These are phyloP conservation scores for Tenebrio molitor DNA, from an alignment of 1,140 invertebrate species.

Conservation along the genomic window DNA sequence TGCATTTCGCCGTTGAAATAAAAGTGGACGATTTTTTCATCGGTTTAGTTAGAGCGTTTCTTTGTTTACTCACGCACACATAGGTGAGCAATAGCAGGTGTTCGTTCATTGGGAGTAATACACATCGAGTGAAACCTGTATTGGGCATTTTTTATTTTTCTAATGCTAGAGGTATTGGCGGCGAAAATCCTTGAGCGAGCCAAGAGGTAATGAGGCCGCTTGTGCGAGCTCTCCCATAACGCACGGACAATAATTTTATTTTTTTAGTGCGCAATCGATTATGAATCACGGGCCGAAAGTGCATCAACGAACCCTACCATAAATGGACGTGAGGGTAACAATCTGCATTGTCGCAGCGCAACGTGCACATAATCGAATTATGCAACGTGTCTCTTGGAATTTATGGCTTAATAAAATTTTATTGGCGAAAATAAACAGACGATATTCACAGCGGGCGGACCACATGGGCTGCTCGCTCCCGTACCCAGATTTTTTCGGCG, in stretches of 20 bases:
- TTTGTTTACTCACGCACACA: constrained; percentile 12
- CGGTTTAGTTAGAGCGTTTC: neutral
- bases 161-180: constrained; percentile 30
- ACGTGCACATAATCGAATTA: constrained; percentile 37
- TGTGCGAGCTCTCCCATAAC: neutral
- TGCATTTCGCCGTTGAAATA: no score
- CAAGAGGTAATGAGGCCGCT: neutral
- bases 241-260: constrained; percentile 19
- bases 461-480: no score
- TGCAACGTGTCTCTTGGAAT: constrained; percentile 13
- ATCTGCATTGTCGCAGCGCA: neutral
- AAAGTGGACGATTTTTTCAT: neutral
- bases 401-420: constrained; percentile 34
- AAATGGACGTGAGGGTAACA: constrained; percentile 20
- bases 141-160: constrained; percentile 29
- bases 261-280: constrained; percentile 24
- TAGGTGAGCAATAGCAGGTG: constrained; percentile 36
- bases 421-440: constrained; percentile 17
- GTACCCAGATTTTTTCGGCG: no score
- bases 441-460: no score
- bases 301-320: constrained; percentile 6
- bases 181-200: constrained; percentile 28
- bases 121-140: constrained; percentile 32
- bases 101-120: constrained; percentile 36
- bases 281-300: constrained; percentile 32